Base-by-base conservation (phyloP, 2,888 invertebrate species). In the Campoplex capitator region DNA sequence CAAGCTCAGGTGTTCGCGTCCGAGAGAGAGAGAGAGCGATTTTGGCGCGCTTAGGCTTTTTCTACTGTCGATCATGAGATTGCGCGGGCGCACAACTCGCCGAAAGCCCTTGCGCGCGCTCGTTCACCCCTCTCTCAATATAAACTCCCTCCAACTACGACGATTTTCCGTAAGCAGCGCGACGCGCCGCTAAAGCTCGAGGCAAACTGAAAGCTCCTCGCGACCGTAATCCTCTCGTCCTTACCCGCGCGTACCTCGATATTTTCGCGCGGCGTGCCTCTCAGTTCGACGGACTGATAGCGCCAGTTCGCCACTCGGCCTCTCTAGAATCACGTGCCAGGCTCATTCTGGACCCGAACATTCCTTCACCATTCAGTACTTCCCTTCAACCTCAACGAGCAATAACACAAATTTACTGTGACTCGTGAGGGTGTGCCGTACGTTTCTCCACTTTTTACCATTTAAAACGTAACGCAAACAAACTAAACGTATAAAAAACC, bases 211-310 rank as follows among this genome's bases (percentile, higher is more conserved):
- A 81, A 81, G 65, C 74, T 54, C 75, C 54, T 54, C 56, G 68
- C 70, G 68, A 56, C 68, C 68, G 45, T 56, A 79, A 68, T 70
- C 74, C 73, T 84, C 77, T 74, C 56, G 48, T 73, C 32, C 80
- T 81, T 73, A 58, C 68, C 54, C 28, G 42, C 51, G 62, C 32
- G 62, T 35, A 51, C 77, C 56, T 45, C 48, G 45, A 28, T 54
- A 58, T 51, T 62, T 62, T 71, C 74, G 78, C 67, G 82, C 88
- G 78, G 82, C 71, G 83, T 84, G 81, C 65, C 84, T 83, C 81
- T 82, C 83, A 84, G 83, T 88, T 89, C 88, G 79, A 75, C 82
- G 78, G 86, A 87, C 81, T 82, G 80, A 74, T 76, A 73, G 85
- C 82, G 70, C 8, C 87, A 85, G 87, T 83, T 73, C 74, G 78